Evolutionary conservation across 2,797 vertebrate species (phyloP).

Genomic region (Bovichtus diacanthus): DNA sequence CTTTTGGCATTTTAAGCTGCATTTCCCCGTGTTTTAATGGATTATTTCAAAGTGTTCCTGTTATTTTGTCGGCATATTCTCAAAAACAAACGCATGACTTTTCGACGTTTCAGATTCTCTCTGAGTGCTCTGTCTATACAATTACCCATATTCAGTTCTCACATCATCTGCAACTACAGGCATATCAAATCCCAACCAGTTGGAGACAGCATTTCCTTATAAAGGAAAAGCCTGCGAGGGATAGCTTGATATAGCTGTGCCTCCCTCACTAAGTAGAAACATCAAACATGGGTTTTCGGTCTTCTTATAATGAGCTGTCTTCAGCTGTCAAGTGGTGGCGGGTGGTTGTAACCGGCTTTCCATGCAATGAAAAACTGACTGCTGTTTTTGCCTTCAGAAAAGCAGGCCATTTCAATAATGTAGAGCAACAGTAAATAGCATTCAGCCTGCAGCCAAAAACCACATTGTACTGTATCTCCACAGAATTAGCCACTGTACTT

Average conservation of each 20-base stretch:
- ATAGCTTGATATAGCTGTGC: slow-evolving; percentile 84
- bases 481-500: slow-evolving; percentile 72
- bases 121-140: slow-evolving; percentile 71
- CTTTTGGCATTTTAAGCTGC: slow-evolving; percentile 27
- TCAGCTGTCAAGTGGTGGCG: slow-evolving; percentile 84
- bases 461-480: slow-evolving; percentile 66
- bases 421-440: slow-evolving; percentile 79
- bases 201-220: slow-evolving; percentile 82
- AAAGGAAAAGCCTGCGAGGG: slow-evolving; percentile 83
- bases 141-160: slow-evolving; percentile 78
- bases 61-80: slow-evolving; percentile 35
- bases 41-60: slow-evolving; percentile 32
- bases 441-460: slow-evolving; percentile 74
- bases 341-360: slow-evolving; percentile 82
- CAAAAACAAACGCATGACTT: slow-evolving; percentile 64
- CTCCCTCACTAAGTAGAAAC: slow-evolving; percentile 84
- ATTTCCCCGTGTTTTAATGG: slow-evolving; percentile 17
- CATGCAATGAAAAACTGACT: slow-evolving; percentile 80
- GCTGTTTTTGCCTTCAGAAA: slow-evolving; percentile 72
- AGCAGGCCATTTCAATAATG: slow-evolving; percentile 81
- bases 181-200: slow-evolving; percentile 81
- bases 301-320: slow-evolving; percentile 87
- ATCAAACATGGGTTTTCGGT: slow-evolving; percentile 85
- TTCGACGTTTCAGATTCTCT: slow-evolving; percentile 54
- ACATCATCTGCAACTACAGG: slow-evolving; percentile 76